Conservation (phyloP, 2,888 invertebrate genomes). For the Calliopum simillimum region DNA sequence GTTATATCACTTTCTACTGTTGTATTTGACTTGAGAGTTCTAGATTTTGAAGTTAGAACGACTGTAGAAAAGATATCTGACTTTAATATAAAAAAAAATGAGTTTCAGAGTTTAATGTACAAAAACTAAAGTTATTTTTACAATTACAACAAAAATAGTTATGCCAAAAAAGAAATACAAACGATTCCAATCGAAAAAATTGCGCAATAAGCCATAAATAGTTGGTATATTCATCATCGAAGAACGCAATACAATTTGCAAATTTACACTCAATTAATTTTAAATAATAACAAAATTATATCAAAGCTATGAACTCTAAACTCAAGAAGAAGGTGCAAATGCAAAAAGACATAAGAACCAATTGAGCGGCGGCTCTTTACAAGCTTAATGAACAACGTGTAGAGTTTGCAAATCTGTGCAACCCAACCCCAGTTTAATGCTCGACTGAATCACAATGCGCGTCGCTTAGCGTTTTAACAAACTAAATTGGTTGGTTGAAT, state of each 20-base stretch:
- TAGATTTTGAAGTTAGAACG: no score
- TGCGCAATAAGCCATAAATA: no score
- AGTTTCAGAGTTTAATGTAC: no score
- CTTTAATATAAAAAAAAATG: no score
- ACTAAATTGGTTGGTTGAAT: no score
- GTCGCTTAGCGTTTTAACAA: not conserved
- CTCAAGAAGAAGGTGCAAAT: not conserved
- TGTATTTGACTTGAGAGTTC: no score
- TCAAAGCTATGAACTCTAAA: not conserved
- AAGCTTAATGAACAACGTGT: not conserved
- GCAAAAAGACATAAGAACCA: not conserved
- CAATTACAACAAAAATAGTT: not conserved
- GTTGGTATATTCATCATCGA: no score
- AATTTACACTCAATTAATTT: constrained; percentile 13
- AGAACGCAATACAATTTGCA: no score
- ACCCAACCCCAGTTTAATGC: constrained; percentile 41
- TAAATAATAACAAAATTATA: not conserved
- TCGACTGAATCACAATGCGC: constrained; percentile 31
- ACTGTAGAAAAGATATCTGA: no score
- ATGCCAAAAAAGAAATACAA: not conserved
- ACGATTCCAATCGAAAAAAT: not conserved
- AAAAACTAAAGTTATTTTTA: no score
- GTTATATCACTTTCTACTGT: no score
- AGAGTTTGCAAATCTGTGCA: no score
- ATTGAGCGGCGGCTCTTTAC: not conserved